Conservation (phyloP, 1,140 invertebrate species). For the Anagrus nilaparvatae region DNA sequence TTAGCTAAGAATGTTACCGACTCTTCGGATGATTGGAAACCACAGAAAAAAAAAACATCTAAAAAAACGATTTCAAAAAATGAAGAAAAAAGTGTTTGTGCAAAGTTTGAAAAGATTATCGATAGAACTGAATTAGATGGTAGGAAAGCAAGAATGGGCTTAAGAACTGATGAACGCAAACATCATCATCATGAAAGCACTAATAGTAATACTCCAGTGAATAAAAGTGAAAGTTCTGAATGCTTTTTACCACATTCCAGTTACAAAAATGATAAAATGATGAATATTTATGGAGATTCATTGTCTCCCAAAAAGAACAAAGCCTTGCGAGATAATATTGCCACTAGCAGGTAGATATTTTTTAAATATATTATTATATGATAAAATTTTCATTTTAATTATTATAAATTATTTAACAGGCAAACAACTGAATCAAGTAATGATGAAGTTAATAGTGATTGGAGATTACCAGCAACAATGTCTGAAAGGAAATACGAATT, state of each 20-base stretch:
- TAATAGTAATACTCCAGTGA: constrained; percentile 21
- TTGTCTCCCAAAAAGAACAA: constrained; percentile 25
- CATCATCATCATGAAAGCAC: constrained; percentile 11
- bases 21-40: constrained; percentile 35
- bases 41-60: constrained; percentile 19
- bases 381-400: neutral
- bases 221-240: constrained; percentile 38
- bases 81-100: constrained; percentile 32
- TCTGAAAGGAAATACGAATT: constrained; percentile 30
- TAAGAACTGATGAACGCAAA: constrained; percentile 30
- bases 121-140: constrained; percentile 37
- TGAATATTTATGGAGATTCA: constrained; percentile 27
- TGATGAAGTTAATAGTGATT: constrained; percentile 22
- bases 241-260: constrained; percentile 33
- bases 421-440: constrained; percentile 22
- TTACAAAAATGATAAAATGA: constrained; percentile 23
- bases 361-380: neutral
- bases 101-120: constrained; percentile 33
- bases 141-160: constrained; percentile 34
- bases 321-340: constrained; percentile 23
- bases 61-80: constrained; percentile 19
- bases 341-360: constrained; percentile 17
- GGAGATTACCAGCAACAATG: constrained; percentile 31
- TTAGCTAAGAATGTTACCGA: constrained; percentile 34
- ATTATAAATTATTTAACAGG: constrained; percentile 4